Evolutionary conservation across 2,888 invertebrate genomes (phyloP), one percentile per base, ranked within the genome.

Genomic region (Sesamia inferens): DNA sequence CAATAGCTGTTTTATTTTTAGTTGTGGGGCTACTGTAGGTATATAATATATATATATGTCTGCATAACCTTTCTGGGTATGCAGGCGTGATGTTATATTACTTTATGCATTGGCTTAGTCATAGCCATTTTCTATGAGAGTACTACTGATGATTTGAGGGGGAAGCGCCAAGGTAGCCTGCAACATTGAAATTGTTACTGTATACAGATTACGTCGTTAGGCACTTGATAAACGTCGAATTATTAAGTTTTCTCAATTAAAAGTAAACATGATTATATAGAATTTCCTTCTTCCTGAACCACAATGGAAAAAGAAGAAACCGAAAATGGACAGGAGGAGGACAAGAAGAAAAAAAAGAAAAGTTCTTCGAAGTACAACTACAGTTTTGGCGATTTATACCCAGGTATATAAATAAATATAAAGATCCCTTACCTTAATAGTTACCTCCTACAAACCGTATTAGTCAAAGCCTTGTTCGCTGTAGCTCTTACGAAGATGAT

Each of bases 341-440:
- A 91, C 0, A 92, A 91, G 68, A 93, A 93, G 83, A 94, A 93
- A 78, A 95, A 93, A 84, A 96, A 94, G 90, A 95, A 94, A 80
- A 93, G 90, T 80, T 84, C 92, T 11, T 94, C 94, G 0, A 96
- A 96, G 83, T 97, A 96, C 76, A 96, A 95, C 74, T 97, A 96
- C 83, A 92, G 90, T 5, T 95, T 96, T 80, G 97, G 97, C 0
- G 96, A 96, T 80, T 65, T 87, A 2, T 95, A 97, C 90, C 97
- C 97, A 78, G 95, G 96, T 96, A 90, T 82, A 51, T 64, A 64
- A 57, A 24, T 55, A 19, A 11, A 39, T 39, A 51, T 8, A 19
- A 13, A 64, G 31, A 51, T 44, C 7, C 0, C 19, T 55, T 42
- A 44, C 13, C 10, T 13, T 13, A 10, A 44, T 10, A 51, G 22